Conservation (phyloP, 2,797 vertebrate species). For the Lagorchestes hirsutus region DNA sequence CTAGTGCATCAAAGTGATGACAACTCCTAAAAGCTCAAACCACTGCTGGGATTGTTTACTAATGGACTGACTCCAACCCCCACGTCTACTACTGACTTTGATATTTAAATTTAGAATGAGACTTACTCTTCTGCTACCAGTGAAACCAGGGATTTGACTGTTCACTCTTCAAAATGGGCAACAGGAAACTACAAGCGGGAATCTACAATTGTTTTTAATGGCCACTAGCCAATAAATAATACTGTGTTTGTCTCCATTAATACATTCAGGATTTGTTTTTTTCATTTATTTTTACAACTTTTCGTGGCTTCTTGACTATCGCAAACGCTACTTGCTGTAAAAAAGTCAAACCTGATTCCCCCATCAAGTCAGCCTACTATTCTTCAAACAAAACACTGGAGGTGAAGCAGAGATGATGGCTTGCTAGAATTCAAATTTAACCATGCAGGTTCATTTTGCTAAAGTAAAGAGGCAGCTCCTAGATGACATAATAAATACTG, state of each 20-base stretch:
- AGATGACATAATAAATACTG: not conserved
- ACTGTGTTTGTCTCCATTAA: slow-evolving; percentile 12
- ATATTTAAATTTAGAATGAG: not conserved
- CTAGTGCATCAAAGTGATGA: not conserved
- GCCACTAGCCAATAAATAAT: not conserved
- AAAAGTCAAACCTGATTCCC: not conserved
- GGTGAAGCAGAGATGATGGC: not conserved
- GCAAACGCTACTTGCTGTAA: slow-evolving; percentile 2
- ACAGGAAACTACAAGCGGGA: not conserved
- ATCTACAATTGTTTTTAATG: not conserved
- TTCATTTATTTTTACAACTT: not conserved
- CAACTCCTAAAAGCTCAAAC: not conserved
- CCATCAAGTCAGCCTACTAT: not conserved
- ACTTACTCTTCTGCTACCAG: not conserved
- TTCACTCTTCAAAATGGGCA: not conserved
- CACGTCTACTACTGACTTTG: not conserved
- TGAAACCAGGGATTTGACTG: not conserved
- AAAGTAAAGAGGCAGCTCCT: accelerated
- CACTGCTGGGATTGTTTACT: not conserved
- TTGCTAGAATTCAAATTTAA: not conserved
- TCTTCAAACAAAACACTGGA: not conserved
- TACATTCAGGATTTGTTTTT: not conserved
- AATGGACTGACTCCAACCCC: not conserved
- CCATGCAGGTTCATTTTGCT: not conserved
- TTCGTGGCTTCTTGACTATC: not conserved